phyloP scores from a whole-genome alignment of 30 jellyfish, hydroid and myxozoan species.

The Hydractinia echinata region DNA sequence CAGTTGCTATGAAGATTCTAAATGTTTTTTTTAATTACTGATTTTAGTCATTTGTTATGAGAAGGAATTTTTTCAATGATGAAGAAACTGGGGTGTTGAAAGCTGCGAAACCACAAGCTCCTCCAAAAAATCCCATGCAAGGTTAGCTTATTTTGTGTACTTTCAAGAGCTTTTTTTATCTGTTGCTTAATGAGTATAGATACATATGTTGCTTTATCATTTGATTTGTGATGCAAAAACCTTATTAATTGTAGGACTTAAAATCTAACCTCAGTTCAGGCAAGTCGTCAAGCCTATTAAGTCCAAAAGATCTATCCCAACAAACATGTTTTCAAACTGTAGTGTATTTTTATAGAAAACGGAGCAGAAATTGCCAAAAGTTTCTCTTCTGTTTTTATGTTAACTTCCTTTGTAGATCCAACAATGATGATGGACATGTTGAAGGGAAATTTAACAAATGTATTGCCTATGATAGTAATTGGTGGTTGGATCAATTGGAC shows the following conservation, averaged over 20 bases:
- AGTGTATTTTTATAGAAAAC: too few relatives aligned
- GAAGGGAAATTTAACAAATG: slow-evolving; percentile 91
- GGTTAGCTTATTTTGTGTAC: slow-evolving; percentile 23
- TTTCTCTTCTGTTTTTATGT: not conserved
- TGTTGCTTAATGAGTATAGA: too few relatives aligned
- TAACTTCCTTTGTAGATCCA: slow-evolving; percentile 55
- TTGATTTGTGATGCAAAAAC: too few relatives aligned
- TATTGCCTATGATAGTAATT: slow-evolving; percentile 97
- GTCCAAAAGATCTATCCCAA: too few relatives aligned
- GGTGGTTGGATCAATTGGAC: slow-evolving; percentile 99
- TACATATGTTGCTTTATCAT: too few relatives aligned
- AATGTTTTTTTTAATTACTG: not conserved
- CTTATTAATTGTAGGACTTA: too few relatives aligned
- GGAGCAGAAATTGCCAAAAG: too few relatives aligned
- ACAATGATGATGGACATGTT: slow-evolving; percentile 99
- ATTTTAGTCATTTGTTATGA: slow-evolving; percentile 71
- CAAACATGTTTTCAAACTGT: too few relatives aligned
- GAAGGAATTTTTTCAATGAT: slow-evolving; percentile 75
- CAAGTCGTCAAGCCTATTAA: too few relatives aligned
- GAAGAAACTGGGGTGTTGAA: slow-evolving; percentile 68
- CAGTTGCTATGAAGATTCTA: not conserved
- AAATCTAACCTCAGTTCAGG: too few relatives aligned
- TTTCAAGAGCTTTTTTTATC: too few relatives aligned
- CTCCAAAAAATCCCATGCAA: slow-evolving; percentile 95
- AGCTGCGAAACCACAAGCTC: slow-evolving; percentile 69